A percentile compares a stretch with the other conserved stretches of the same genome.
Conservation (phyloP, 2,888 invertebrate genomes). For the Xestia xanthographa region DNA sequence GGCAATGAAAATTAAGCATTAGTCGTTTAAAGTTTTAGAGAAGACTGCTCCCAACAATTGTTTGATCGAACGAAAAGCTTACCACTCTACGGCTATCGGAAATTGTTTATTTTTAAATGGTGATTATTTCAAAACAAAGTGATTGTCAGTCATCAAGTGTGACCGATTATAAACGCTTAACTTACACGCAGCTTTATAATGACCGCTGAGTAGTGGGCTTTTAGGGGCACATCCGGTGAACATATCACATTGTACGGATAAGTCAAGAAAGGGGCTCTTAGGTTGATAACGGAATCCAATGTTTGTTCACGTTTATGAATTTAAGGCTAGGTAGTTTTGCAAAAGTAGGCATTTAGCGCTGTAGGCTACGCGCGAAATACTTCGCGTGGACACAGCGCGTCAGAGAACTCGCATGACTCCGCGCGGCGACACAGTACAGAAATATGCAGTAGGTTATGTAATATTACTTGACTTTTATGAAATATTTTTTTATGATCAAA, state of each 20-base stretch:
- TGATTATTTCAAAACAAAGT: conserved; percentile 5
- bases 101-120: neutral
- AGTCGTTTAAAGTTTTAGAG: neutral
- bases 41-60: neutral
- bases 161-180: conserved; percentile 4
- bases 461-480: too few relatives aligned
- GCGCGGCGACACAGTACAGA: too few relatives aligned
- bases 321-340: too few relatives aligned
- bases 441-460: too few relatives aligned
- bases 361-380: too few relatives aligned
- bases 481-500: too few relatives aligned
- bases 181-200: conserved; percentile 15
- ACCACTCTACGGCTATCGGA: neutral
- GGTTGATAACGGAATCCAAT: neutral
- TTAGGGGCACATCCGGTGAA: conserved; percentile 1
- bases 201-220: conserved; percentile 1
- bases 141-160: conserved; percentile 12
- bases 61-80: neutral
- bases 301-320: neutral
- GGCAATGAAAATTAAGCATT: neutral
- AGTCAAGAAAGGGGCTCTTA: conserved; percentile 1
- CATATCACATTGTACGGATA: neutral
- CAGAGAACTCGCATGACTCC: too few relatives aligned
- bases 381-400: too few relatives aligned
- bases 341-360: too few relatives aligned